Base-by-base conservation (phyloP, 1,140 invertebrate genomes). In the Drosophila bipectinata region DNA sequence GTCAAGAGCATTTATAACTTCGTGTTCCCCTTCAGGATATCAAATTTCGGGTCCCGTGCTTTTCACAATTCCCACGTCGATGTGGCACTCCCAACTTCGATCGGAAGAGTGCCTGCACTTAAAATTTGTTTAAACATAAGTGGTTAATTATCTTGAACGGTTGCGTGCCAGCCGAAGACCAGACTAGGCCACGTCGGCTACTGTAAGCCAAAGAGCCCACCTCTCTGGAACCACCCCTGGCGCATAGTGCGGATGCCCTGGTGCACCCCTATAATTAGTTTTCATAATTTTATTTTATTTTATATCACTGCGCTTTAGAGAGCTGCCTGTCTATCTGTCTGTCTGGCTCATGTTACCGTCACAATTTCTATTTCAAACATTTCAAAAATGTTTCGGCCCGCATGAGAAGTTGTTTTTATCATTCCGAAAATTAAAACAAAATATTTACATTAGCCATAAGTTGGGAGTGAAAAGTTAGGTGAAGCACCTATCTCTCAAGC, bases 111-210 rank as follows among this genome's bases (percentile, higher is more conserved):
- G 26, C 41, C 48, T 68, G 63, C 79, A 88, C 79, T 82, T 88
- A 88, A 87, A 79, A 87, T 79, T 87, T 88, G 76, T 87, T 87
- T 87, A 88, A 87, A 79, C 82, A 82, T 82, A 87, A 87, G 82
- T 87, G 82, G 78, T 88, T 87, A 87, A 87, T 88, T 88, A 83
- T 87, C 74, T 81, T 82, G 69, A 87, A 82, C 74, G 83, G 53
- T 88, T 82, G 82, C 78, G 66, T 87, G 78, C 68, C 82, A 66
- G 12, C 57, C 55, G 34, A 63, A 59, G 44, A 52, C 47, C 68
- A 47, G 55, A 14, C 58, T 63, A 34, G 59, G 59, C 45, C 62
- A 32, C 14, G 49, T 64, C 59, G 61, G 59, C 78, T 54, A 66
- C 74, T 67, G 54, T 60, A 64, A 51, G 55, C 58, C 28, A 48